These are phyloP conservation scores for Dunckerocampus dactyliophorus DNA, from an alignment of 2,113 vertebrate genomes.

Conservation along the genomic window DNA sequence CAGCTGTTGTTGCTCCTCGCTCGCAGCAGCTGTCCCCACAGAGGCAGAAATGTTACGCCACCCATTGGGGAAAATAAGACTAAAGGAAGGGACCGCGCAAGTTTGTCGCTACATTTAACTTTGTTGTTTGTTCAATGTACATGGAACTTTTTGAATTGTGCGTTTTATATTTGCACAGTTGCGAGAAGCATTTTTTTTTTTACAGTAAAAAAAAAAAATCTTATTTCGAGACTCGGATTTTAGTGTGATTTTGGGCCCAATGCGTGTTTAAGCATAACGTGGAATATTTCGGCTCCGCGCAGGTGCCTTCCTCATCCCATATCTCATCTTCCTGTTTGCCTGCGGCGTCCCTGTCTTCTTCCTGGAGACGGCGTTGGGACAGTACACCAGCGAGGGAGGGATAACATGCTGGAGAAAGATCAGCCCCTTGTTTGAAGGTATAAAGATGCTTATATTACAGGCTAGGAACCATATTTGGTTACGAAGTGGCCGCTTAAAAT, in stretches of 20 bases:
- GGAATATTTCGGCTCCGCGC: neutral
- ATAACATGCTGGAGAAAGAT: slow-evolving; percentile 89
- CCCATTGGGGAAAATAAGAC: neutral
- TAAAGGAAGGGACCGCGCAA: neutral
- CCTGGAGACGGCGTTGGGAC: slow-evolving; percentile 86
- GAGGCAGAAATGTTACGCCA: slow-evolving; percentile 42
- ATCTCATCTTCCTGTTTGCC: slow-evolving; percentile 91
- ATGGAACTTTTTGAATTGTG: no score
- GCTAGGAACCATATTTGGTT: neutral
- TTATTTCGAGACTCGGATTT: no score
- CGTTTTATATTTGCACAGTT: no score
- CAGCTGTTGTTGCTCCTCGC: slow-evolving; percentile 69
- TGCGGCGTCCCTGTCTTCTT: slow-evolving; percentile 90
- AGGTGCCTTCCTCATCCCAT: slow-evolving; percentile 96
- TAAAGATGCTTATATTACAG: neutral
- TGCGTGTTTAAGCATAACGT: neutral
- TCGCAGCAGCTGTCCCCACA: slow-evolving; percentile 56
- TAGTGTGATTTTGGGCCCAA: no score
- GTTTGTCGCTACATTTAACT: no score
- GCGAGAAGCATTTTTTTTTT: no score
- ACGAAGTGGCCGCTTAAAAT: no score
- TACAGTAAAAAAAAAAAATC: no score
- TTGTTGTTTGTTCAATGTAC: no score
- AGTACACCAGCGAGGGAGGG: slow-evolving; percentile 89
- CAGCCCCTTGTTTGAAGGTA: slow-evolving; percentile 91